Conservation (phyloP, 2,113 vertebrate species). For the Boulengerochromis microlepis region DNA sequence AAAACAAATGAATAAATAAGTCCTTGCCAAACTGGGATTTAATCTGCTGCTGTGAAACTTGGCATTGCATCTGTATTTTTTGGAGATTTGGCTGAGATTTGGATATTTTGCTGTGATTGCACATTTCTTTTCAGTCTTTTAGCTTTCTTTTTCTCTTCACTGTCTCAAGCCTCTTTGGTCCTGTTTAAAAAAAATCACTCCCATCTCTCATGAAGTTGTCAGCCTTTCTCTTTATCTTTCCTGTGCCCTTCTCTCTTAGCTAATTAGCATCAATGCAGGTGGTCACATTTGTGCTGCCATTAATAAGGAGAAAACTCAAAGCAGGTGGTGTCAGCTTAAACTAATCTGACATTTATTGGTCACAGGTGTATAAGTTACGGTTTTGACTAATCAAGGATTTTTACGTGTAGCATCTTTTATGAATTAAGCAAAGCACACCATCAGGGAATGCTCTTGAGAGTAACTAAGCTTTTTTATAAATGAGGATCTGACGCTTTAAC, state of each 20-base stretch:
- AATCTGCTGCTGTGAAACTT: neutral
- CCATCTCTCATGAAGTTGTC: neutral
- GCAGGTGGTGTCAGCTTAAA: neutral
- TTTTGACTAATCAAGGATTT: neutral
- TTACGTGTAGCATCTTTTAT: neutral
- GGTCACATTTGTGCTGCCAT: neutral
- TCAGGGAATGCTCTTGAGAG: neutral
- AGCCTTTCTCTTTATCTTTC: neutral
- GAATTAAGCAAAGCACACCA: neutral
- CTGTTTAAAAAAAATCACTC: neutral
- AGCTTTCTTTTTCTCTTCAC: neutral
- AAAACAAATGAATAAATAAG: neutral
- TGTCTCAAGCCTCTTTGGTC: neutral
- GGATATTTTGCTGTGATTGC: neutral
- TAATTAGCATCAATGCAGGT: neutral
- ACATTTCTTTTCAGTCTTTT: neutral
- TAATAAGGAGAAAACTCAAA: neutral
- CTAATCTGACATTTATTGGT: neutral
- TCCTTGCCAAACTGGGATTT: neutral
- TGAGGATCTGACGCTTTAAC: neutral
- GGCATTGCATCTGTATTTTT: neutral
- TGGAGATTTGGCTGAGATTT: neutral
- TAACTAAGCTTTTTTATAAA: neutral
- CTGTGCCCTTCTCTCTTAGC: neutral
- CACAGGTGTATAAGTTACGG: neutral